Conservation (phyloP, 2,797 vertebrate genomes). For the Mormyrops boulengeri region DNA sequence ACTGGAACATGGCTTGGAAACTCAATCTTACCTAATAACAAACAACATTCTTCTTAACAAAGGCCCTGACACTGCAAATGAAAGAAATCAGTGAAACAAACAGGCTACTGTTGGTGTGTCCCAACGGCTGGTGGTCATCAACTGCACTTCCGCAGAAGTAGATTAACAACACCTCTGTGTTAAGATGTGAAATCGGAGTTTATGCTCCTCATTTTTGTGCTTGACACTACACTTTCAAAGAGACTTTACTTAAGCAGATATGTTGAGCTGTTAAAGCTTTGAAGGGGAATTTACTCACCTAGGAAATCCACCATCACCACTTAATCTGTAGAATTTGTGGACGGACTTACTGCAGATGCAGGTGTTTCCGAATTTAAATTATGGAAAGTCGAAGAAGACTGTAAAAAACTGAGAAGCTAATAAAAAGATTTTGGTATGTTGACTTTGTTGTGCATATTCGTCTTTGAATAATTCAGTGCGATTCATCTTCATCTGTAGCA, state of each 20-base stretch:
- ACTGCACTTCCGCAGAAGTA: not conserved
- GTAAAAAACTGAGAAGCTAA: not conserved
- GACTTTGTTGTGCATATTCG: not conserved
- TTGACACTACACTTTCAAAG: no score
- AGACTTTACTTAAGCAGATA: not conserved
- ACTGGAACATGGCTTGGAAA: not conserved
- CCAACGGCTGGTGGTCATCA: not conserved
- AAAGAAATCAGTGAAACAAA: not conserved
- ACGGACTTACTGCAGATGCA: no score
- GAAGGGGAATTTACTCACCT: not conserved
- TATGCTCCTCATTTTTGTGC: no score
- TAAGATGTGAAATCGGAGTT: no score
- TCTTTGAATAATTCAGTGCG: slow-evolving; percentile 10
- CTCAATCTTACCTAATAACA: not conserved
- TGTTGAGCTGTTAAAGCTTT: no score
- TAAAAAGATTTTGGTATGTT: not conserved
- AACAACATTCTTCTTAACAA: not conserved
- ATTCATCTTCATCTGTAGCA: slow-evolving; percentile 16
- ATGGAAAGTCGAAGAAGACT: not conserved
- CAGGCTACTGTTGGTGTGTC: not conserved
- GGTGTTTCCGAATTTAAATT: not conserved
- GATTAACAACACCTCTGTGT: no score
- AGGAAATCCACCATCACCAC: not conserved
- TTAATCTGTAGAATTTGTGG: not conserved
- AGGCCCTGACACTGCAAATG: not conserved